A percentile compares a stretch with the other conserved stretches of the same genome.
phyloP scores from a whole-genome alignment of 2,113 vertebrate species.

The Microtus ochrogaster region DNA sequence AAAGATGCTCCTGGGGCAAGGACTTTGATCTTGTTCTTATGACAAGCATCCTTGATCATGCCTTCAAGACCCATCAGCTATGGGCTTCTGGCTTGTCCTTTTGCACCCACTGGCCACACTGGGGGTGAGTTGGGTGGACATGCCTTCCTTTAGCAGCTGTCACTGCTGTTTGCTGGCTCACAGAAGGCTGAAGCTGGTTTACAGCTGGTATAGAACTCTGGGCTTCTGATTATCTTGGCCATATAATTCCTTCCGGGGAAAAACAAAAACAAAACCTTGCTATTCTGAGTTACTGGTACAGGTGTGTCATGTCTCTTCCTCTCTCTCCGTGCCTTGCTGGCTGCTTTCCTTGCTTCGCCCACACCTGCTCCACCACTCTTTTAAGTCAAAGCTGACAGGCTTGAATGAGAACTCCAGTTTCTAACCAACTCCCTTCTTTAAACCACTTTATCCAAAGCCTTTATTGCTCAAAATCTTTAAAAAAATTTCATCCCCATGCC shows the following conservation, averaged over 20 bases:
- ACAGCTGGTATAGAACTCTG: neutral
- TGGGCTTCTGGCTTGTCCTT: neutral
- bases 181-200: neutral
- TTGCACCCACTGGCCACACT: neutral
- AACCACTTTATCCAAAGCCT: neutral
- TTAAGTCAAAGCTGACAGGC: neutral
- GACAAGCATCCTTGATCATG: neutral
- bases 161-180: neutral
- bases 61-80: neutral
- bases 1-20: neutral
- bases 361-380: neutral
- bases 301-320: neutral
- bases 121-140: neutral
- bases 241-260: neutral
- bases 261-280: too few species aligned
- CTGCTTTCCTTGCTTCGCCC: neutral
- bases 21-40: neutral
- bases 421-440: neutral
- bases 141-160: neutral
- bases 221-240: slow-evolving; percentile 3
- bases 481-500: neutral
- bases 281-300: neutral
- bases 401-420: neutral
- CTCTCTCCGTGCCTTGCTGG: neutral
- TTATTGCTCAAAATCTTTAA: neutral